These are phyloP conservation scores for Hanleya hanleyi DNA, from an alignment of 2,888 invertebrate species.

Conservation along the genomic window DNA sequence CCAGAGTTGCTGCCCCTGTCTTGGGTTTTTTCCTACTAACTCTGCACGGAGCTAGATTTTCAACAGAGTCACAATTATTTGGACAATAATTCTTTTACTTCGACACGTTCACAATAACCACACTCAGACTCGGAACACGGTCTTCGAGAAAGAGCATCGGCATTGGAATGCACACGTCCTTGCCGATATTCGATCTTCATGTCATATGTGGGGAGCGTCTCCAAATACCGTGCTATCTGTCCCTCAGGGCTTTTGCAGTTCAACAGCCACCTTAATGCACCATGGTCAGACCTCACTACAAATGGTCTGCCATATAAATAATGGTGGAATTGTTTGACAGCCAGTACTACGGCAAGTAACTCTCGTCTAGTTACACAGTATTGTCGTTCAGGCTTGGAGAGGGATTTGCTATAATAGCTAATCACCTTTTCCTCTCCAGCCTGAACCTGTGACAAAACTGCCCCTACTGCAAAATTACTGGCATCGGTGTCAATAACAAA, in stretches of 20 bases:
- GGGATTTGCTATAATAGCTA: slow-evolving; percentile 30
- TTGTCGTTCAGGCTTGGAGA: slow-evolving; percentile 26
- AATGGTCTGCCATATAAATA: slow-evolving; percentile 32
- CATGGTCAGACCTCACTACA: slow-evolving; percentile 33
- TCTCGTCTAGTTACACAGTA: slow-evolving; percentile 33
- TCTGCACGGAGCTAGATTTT: too few relatives aligned
- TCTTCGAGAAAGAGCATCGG: slow-evolving; percentile 31
- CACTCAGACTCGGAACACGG: neutral
- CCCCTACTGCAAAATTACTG: slow-evolving; percentile 19
- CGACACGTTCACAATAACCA: neutral
- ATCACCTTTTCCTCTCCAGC: slow-evolving; percentile 25
- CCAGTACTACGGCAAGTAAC: slow-evolving; percentile 31
- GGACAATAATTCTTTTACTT: too few relatives aligned
- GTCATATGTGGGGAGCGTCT: slow-evolving; percentile 24
- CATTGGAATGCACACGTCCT: slow-evolving; percentile 28
- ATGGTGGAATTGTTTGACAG: slow-evolving; percentile 28
- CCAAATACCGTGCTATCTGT: slow-evolving; percentile 34
- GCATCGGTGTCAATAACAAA: slow-evolving; percentile 35
- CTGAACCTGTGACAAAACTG: slow-evolving; percentile 29
- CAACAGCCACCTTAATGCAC: slow-evolving; percentile 34
- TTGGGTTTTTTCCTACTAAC: too few relatives aligned
- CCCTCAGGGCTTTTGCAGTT: slow-evolving; percentile 28
- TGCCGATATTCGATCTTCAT: slow-evolving; percentile 20
- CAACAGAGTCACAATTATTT: too few relatives aligned
- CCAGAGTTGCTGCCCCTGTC: too few relatives aligned